phyloP scores from a whole-genome alignment of 1,140 invertebrate species.

The Drosophila ohnishii region DNA sequence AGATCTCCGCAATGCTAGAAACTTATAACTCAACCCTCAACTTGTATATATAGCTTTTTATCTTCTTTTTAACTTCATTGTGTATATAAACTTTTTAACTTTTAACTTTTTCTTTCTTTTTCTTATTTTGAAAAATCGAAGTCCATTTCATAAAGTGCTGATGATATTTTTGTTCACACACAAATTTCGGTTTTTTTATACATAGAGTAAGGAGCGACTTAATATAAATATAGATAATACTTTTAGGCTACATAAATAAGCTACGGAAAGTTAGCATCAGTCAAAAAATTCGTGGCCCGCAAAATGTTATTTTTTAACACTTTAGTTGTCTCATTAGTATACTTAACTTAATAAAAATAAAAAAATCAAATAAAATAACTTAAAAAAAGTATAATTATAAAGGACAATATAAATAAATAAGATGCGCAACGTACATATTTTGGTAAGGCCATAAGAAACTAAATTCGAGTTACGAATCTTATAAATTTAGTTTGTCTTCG shows the following conservation, averaged over 20 bases:
- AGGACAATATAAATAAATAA: conserved; percentile 1
- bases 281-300: conserved; percentile 78
- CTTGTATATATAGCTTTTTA: conserved; percentile 78
- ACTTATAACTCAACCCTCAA: conserved; percentile 81
- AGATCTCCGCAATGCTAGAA: conserved; percentile 67
- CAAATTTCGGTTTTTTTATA: conserved; percentile 78
- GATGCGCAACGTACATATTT: neutral
- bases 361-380: conserved; percentile 5
- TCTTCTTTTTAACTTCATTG: conserved; percentile 52
- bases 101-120: conserved; percentile 30
- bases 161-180: conserved; percentile 83
- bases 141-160: conserved; percentile 82
- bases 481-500: neutral
- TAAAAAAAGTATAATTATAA: neutral
- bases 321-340: conserved; percentile 40
- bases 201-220: conserved; percentile 74
- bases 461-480: neutral
- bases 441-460: neutral
- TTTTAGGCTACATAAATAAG: conserved; percentile 65
- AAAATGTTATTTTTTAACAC: conserved; percentile 49
- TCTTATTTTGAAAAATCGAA: conserved; percentile 80
- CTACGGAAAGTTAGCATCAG: conserved; percentile 74
- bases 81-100: conserved; percentile 66
- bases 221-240: conserved; percentile 71
- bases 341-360: conserved; percentile 15